Percentiles rank a stretch among this genome's conserved stretches.
These are phyloP conservation scores for Ellobium chinense DNA, from an alignment of 2,888 invertebrate species.

Conservation along the genomic window DNA sequence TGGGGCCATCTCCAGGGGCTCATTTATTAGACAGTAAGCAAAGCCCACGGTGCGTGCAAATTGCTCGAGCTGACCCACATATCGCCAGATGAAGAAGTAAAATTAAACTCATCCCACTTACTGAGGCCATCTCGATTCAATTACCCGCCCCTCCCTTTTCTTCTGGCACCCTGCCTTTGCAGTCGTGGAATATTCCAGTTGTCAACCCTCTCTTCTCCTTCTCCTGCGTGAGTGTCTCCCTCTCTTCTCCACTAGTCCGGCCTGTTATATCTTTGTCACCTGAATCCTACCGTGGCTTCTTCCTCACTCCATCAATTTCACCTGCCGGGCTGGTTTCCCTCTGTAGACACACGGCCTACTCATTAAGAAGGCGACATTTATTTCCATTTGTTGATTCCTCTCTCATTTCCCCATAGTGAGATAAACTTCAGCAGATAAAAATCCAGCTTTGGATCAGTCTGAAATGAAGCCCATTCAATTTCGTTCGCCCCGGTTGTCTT, in stretches of 20 bases:
- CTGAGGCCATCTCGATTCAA: background rate
- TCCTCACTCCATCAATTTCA: too few species aligned
- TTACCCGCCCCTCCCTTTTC: background rate
- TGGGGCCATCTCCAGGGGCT: conserved; percentile 29
- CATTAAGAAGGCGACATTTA: background rate
- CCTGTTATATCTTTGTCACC: background rate
- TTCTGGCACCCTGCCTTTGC: background rate
- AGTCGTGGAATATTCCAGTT: background rate
- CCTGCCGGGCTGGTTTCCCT: too few species aligned
- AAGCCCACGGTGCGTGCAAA: conserved; percentile 21
- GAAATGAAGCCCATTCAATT: background rate
- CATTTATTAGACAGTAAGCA: conserved; percentile 40
- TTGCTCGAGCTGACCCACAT: conserved; percentile 12
- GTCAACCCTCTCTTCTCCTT: background rate
- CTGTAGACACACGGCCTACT: background rate
- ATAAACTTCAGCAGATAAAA: background rate
- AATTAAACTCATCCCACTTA: background rate
- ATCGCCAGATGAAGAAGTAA: too few species aligned
- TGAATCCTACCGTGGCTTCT: background rate
- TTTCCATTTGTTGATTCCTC: background rate
- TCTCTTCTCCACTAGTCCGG: background rate
- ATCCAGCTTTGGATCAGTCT: background rate
- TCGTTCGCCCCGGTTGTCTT: background rate
- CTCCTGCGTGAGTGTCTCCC: background rate
- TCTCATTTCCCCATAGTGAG: background rate